phyloP scores from a whole-genome alignment of 2,113 vertebrate genomes.

The Actinemys pallida region DNA sequence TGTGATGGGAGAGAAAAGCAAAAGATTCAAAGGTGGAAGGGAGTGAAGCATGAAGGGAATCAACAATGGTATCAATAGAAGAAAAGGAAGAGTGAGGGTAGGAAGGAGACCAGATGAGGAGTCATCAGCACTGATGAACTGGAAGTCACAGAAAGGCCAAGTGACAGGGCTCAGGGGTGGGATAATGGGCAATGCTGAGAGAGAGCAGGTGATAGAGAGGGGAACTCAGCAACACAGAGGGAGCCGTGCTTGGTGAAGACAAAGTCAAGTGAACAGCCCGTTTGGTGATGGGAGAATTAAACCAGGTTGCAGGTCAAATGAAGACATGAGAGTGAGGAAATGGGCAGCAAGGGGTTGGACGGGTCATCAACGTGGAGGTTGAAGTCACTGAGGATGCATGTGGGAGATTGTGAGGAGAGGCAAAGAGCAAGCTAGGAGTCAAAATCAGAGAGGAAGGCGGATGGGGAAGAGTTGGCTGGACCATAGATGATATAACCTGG shows the following conservation, averaged over 20 bases:
- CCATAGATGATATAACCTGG: too few species aligned
- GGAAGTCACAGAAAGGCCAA: background rate
- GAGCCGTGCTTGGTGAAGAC: background rate
- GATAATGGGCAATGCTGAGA: background rate
- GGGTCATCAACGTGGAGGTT: too few species aligned
- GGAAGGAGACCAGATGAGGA: background rate
- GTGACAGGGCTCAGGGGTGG: background rate
- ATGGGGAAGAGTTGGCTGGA: too few species aligned
- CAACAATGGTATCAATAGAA: background rate
- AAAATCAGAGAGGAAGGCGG: too few species aligned
- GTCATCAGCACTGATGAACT: background rate
- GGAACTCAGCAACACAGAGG: background rate
- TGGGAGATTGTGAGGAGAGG: too few species aligned
- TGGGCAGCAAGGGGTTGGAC: background rate
- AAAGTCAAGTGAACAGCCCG: background rate
- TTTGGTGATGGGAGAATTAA: background rate
- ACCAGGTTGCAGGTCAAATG: background rate
- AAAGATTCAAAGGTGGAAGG: background rate
- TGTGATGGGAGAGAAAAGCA: background rate
- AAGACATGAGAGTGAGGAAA: background rate
- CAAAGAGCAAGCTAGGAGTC: too few species aligned
- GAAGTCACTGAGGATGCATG: too few species aligned
- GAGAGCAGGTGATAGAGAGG: background rate
- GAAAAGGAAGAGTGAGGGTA: background rate
- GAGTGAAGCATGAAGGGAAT: background rate